A percentile compares a stretch with the other conserved stretches of the same genome.
phyloP scores from a whole-genome alignment of 2,113 vertebrate genomes.

The Nyctibius bracteatus region DNA sequence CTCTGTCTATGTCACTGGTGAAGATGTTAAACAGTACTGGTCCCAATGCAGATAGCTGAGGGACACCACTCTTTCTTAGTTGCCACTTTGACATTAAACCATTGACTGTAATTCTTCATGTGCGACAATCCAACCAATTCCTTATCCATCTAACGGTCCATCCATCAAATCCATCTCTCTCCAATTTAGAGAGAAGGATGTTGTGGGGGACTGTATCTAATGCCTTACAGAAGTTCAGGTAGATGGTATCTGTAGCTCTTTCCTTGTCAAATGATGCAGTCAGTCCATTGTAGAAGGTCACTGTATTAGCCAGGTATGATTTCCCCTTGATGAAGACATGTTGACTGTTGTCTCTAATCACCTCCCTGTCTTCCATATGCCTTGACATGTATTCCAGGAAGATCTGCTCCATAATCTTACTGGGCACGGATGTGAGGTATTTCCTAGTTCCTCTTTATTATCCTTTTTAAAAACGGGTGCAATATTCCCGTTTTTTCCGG shows the following conservation, averaged over 20 bases:
- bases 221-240: not conserved
- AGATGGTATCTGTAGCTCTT: not conserved
- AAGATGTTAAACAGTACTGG: not conserved
- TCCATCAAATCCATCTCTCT: no score
- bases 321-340: not conserved
- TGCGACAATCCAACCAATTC: not conserved
- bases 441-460: not conserved
- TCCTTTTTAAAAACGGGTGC: not conserved
- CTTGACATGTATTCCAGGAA: not conserved
- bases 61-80: not conserved
- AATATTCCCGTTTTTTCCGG: not conserved
- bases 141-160: not conserved
- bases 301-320: not conserved
- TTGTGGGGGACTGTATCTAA: not conserved
- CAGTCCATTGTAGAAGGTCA: not conserved
- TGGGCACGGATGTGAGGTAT: not conserved
- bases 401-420: not conserved
- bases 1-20: not conserved
- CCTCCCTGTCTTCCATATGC: not conserved
- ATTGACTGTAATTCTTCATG: not conserved
- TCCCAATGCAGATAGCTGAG: accelerated
- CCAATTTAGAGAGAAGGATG: not conserved
- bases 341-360: not conserved
- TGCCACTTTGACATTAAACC: not conserved
- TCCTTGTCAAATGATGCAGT: not conserved